phyloP scores from a whole-genome alignment of 2,797 vertebrate species.

The Eleutherodactylus coqui region DNA sequence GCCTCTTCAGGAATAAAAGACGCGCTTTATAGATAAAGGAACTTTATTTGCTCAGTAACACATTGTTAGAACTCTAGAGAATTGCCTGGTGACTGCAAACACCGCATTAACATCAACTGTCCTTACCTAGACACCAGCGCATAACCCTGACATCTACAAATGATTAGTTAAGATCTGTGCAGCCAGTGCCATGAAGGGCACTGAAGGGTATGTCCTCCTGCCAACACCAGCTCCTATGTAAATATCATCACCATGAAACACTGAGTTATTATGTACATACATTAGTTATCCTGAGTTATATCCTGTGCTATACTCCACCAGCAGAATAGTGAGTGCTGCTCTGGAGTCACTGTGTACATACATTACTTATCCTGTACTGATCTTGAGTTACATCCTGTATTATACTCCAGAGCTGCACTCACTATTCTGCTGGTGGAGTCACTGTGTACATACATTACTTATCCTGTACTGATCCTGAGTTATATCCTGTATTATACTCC shows the following conservation, averaged over 20 bases:
- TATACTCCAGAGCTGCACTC: conserved; percentile 9
- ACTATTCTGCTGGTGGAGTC: conserved; percentile 17
- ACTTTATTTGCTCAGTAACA: conserved; percentile 65
- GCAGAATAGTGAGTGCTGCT: too few relatives aligned
- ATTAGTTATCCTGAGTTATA: not conserved
- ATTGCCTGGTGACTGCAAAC: conserved; percentile 67
- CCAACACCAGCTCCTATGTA: not conserved
- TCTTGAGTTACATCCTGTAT: too few relatives aligned
- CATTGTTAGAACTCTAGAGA: conserved; percentile 66
- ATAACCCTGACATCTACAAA: conserved; percentile 28
- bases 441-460: conserved; percentile 14
- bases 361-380: not conserved
- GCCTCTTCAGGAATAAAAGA: conserved; percentile 62
- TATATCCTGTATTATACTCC: not conserved
- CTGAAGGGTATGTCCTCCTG: not conserved
- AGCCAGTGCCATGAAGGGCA: not conserved
- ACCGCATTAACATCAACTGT: conserved; percentile 64
- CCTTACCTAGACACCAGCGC: conserved; percentile 1
- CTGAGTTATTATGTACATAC: not conserved
- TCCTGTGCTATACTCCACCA: not conserved
- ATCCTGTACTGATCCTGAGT: too few relatives aligned
- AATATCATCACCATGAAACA: not conserved
- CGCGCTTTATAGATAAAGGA: conserved; percentile 65
- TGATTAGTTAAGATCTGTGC: not conserved
- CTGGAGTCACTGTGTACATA: conserved; percentile 10